Conservation (phyloP, 2,113 vertebrate species). For the Opisthocomus hoazin region DNA sequence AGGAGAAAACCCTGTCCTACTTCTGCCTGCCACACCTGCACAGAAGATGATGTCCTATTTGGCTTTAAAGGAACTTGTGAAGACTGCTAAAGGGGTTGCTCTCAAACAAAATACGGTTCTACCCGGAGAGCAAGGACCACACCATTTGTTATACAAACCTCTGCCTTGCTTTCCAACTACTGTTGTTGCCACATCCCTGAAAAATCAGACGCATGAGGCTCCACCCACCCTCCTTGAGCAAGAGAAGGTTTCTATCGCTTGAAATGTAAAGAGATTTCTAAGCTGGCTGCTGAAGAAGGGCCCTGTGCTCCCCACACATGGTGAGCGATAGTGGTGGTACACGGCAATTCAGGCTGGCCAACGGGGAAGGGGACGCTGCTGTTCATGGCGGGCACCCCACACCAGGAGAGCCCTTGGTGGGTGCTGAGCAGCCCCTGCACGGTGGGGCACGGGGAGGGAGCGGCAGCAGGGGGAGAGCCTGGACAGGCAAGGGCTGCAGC, state of each 20-base stretch:
- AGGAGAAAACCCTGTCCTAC: not conserved
- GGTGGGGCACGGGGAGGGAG: accelerated
- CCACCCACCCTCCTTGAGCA: not conserved
- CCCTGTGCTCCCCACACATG: not conserved
- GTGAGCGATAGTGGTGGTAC: accelerated
- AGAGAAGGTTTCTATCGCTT: not conserved
- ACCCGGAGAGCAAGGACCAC: not conserved
- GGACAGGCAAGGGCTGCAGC: accelerated
- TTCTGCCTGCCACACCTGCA: not conserved
- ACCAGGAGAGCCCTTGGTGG: not conserved
- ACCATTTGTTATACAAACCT: not conserved
- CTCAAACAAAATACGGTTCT: not conserved
- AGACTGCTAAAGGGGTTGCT: not conserved
- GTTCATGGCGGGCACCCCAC: not conserved
- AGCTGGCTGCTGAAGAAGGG: not conserved
- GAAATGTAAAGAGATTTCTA: no score
- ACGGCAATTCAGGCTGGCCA: accelerated
- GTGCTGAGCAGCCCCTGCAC: not conserved
- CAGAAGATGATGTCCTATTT: not conserved
- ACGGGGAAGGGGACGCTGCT: accelerated
- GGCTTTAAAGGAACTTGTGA: not conserved
- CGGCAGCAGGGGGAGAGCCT: not conserved
- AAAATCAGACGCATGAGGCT: not conserved
- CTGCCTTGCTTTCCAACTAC: not conserved
- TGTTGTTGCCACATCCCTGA: not conserved